Evolutionary conservation across 2,888 invertebrate species (phyloP).

Genomic region (Neria commutata): DNA sequence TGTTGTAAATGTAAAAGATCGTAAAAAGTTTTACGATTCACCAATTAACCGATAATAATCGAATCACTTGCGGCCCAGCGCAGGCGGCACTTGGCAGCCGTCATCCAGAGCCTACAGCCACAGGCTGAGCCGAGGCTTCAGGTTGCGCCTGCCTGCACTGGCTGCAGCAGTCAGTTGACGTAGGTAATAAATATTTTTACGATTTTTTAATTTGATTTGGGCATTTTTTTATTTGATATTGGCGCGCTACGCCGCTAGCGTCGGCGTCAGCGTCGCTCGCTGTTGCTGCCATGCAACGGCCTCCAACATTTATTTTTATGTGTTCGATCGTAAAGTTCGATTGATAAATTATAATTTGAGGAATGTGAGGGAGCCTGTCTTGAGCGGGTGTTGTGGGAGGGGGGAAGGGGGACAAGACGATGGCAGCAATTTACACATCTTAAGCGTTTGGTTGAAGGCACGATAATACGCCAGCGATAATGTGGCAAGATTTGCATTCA

Average conservation of each 20-base stretch:
- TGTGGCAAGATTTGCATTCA: too few relatives aligned
- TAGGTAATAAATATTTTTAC: conserved; percentile 55
- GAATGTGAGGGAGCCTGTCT: conserved; percentile 21
- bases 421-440: too few relatives aligned
- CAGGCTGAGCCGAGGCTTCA: conserved; percentile 31
- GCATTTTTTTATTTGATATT: conserved; percentile 47
- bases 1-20: conserved; percentile 36
- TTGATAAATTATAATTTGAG: conserved; percentile 57
- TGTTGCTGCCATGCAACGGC: conserved; percentile 13
- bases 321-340: conserved; percentile 45
- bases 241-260: conserved; percentile 17
- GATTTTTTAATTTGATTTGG: conserved; percentile 60
- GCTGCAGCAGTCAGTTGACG: not conserved
- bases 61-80: conserved; percentile 43
- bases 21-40: conserved; percentile 57
- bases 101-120: conserved; percentile 6
- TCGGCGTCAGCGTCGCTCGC: conserved; percentile 6
- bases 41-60: conserved; percentile 60
- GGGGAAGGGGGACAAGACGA: not conserved
- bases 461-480: too few relatives aligned
- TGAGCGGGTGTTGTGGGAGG: not conserved
- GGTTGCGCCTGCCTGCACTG: not conserved
- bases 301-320: conserved; percentile 43
- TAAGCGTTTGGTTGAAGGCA: too few relatives aligned
- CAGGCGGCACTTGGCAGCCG: not conserved